phyloP scores from a whole-genome alignment of 1,140 invertebrate genomes.

The Ptiloglossa arizonensis region DNA sequence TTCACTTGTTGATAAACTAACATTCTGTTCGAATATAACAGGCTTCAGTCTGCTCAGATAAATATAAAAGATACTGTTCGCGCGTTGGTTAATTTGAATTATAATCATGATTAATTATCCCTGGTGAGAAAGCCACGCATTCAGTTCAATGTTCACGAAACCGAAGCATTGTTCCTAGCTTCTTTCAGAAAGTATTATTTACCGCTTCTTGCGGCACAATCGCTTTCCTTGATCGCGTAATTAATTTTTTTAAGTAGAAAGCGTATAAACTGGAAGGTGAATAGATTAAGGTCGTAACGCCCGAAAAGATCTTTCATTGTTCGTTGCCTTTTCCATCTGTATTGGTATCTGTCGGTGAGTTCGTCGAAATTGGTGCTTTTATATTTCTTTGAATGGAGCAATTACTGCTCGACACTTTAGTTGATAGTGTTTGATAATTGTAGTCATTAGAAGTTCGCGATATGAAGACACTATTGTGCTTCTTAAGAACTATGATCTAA shows the following conservation, averaged over 20 bases:
- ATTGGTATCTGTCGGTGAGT: not conserved
- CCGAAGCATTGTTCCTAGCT: not conserved
- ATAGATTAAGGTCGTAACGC: not conserved
- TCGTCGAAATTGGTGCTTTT: not conserved
- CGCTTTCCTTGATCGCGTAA: conserved; percentile 1
- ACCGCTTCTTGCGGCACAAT: not conserved
- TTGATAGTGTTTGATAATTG: no score
- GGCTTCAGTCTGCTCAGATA: not conserved
- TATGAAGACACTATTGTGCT: no score
- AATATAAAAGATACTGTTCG: not conserved
- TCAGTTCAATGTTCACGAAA: not conserved
- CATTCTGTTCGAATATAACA: not conserved
- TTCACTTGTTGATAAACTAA: no score
- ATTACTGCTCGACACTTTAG: no score
- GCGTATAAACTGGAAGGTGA: not conserved
- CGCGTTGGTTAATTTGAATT: conserved; percentile 5
- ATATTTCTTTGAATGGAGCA: no score
- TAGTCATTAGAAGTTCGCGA: no score
- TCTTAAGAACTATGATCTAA: no score
- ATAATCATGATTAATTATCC: conserved; percentile 12
- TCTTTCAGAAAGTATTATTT: conserved; percentile 18
- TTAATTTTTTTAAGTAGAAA: not conserved
- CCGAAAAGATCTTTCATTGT: not conserved
- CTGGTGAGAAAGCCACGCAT: not conserved
- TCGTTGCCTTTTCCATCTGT: not conserved